A percentile compares a stretch with the other conserved stretches of the same genome.
Evolutionary conservation across 2,113 vertebrate genomes (phyloP).

Genomic region (Passer montanus): DNA sequence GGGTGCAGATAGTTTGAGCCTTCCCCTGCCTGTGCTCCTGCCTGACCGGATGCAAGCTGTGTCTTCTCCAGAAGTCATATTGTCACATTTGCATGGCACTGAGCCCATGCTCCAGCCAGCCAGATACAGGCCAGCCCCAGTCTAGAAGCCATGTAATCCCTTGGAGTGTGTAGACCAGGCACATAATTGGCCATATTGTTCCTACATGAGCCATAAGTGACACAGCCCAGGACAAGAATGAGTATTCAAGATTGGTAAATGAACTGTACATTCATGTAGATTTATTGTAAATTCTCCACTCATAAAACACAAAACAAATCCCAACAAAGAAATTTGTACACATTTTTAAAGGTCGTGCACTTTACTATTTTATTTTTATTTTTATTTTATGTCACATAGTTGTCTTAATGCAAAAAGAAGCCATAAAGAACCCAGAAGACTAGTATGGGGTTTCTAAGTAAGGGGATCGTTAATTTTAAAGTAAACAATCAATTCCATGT

Average conservation of each 20-base stretch:
- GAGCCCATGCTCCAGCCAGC: background rate
- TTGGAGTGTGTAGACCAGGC: background rate
- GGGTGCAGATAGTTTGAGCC: background rate
- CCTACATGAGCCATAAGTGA: background rate
- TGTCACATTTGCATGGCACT: accelerated
- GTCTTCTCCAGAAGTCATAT: background rate
- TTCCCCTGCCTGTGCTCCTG: background rate
- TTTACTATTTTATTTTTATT: constrained; percentile 55
- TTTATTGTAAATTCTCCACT: constrained; percentile 40
- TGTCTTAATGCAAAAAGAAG: constrained; percentile 75
- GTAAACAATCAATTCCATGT: constrained; percentile 61
- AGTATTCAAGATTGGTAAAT: constrained; percentile 1
- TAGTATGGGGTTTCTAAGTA: constrained; percentile 58
- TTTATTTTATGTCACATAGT: constrained; percentile 71
- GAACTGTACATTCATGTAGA: constrained; percentile 42
- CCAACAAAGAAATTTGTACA: constrained; percentile 59
- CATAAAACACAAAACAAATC: constrained; percentile 48
- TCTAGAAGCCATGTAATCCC: background rate
- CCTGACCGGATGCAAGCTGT: background rate
- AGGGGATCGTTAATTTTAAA: constrained; percentile 66
- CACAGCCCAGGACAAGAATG: background rate
- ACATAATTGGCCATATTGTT: background rate
- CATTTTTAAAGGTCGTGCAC: constrained; percentile 72
- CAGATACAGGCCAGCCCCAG: background rate
- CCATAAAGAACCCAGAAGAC: constrained; percentile 70